Base-by-base conservation (phyloP, 2,888 invertebrate species). In the Nomada ferruginata region DNA sequence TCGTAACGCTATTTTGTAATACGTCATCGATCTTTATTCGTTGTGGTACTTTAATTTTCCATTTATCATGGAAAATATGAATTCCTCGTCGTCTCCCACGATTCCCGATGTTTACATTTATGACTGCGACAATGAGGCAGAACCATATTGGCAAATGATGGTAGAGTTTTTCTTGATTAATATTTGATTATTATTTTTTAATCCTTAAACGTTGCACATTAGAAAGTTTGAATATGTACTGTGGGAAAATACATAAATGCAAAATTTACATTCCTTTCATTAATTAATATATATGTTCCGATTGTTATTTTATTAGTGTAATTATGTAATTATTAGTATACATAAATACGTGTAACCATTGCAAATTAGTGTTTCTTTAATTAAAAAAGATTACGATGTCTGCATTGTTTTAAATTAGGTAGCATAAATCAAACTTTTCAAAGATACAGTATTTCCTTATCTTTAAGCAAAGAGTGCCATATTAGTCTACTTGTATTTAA, bases 101-200 rank as follows among this genome's bases (percentile, higher is more conserved):
- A 80, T 92, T 76, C 90, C 92, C 61, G 90, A 91, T 83, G 88
- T 92, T 79, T 91, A 87, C 85, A 88, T 92, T 82, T 89, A 87
- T 68, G 90, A 91, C 88, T 91, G 89, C 76, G 90, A 92, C 85
- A 90, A 90, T 78, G 89, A 85, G 87, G 92, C 91, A 75, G 91
- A 92, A 84, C 91, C 91, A 50, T 92, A 92, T 84, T 91, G 92
- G 92, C 90, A 89, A 85, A 88, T 90, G 90, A 92, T 92, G 91
- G 84, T 84, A 84, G 72, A 69, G 73, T 76, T 71, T 79, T 74
- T 66, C 20, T 52, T 66, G 60, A 50, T 47, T 44, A 69, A 68
- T 50, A 13, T 47, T 15, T 47, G 15, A 47, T 36, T 36, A 36
- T 7, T 36, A 36, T 36, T 36, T 36, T 36, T 36, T 36, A 36